These are phyloP conservation scores for Anolis sagrei DNA, from an alignment of 2,113 vertebrate genomes.

Conservation along the genomic window DNA sequence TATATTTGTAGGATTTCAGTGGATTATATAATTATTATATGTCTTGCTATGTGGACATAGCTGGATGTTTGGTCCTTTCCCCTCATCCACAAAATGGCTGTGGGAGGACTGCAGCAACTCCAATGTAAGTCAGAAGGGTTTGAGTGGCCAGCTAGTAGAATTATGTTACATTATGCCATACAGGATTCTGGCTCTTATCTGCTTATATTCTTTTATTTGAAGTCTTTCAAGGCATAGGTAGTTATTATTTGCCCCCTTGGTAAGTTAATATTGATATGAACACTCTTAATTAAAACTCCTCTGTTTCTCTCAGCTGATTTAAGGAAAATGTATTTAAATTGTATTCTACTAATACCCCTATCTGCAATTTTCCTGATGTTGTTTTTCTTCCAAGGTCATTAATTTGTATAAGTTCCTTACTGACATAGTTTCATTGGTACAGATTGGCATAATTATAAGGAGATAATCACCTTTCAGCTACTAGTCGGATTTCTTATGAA, in stretches of 20 bases:
- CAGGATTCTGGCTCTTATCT: background rate
- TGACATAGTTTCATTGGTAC: background rate
- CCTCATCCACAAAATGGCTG: no score
- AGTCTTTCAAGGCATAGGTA: background rate
- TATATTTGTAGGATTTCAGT: no score
- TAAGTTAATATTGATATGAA: background rate
- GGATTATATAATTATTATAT: no score
- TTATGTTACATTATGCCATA: no score
- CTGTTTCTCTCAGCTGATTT: constrained; percentile 10
- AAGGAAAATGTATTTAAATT: background rate
- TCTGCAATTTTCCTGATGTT: constrained; percentile 18
- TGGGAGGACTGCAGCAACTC: no score
- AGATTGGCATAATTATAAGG: constrained; percentile 2
- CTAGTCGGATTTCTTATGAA: background rate
- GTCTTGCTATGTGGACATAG: no score
- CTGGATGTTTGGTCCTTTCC: no score
- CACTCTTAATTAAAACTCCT: background rate
- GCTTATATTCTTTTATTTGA: background rate
- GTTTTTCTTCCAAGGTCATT: background rate
- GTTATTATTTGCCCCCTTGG: background rate
- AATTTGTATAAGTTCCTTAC: constrained; percentile 2
- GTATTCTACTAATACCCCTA: background rate
- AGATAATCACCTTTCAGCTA: constrained; percentile 9
- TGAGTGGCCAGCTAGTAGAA: background rate
- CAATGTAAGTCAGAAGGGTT: no score